Evolutionary conservation across 2,797 vertebrate genomes (phyloP).

Genomic region (Chaetophractus vellerosus): DNA sequence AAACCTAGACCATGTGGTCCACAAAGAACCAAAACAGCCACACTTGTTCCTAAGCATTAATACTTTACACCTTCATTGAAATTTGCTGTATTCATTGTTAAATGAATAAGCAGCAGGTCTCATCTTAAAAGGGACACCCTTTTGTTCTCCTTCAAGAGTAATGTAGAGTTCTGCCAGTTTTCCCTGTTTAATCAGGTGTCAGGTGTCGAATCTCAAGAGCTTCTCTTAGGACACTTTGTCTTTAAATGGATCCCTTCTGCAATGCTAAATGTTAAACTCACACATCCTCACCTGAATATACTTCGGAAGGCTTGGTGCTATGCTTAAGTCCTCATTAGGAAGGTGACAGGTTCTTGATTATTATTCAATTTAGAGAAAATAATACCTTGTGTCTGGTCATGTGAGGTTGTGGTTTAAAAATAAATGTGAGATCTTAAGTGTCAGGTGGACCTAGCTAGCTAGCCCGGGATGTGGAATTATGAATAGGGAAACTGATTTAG

Average conservation of each 20-base stretch:
- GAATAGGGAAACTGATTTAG: slow-evolving; percentile 65
- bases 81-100: slow-evolving; percentile 35
- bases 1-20: background rate
- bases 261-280: slow-evolving; percentile 70
- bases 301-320: slow-evolving; percentile 77
- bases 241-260: slow-evolving; percentile 79
- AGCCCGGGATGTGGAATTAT: slow-evolving; percentile 70
- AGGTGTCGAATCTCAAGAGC: slow-evolving; percentile 52
- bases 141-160: slow-evolving; percentile 71
- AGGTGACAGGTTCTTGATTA: slow-evolving; percentile 72
- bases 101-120: slow-evolving; percentile 33
- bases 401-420: slow-evolving; percentile 84
- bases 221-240: slow-evolving; percentile 71
- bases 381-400: slow-evolving; percentile 74
- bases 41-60: background rate
- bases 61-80: slow-evolving; percentile 41
- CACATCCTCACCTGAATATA: slow-evolving; percentile 79
- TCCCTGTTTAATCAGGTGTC: slow-evolving; percentile 52
- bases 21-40: background rate
- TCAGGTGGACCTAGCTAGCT: slow-evolving; percentile 73
- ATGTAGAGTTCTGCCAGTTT: slow-evolving; percentile 41
- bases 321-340: slow-evolving; percentile 72
- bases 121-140: background rate
- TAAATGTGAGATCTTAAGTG: slow-evolving; percentile 78
- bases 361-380: slow-evolving; percentile 73